Percentiles rank a stretch among this genome's conserved stretches.
phyloP scores from a whole-genome alignment of 2,888 invertebrate species.

The Laspeyria flexula region DNA sequence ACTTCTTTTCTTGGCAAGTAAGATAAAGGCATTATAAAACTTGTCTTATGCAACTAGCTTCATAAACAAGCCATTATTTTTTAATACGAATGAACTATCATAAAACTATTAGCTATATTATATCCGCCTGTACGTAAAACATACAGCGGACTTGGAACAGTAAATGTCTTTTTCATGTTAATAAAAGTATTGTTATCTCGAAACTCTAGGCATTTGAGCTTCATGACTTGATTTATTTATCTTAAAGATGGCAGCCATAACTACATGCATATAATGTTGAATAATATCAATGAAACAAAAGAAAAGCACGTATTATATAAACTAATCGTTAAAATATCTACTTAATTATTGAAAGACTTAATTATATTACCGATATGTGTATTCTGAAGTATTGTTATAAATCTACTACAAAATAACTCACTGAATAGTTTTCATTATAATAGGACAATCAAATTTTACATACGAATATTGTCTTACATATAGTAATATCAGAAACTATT shows the following conservation, averaged over 20 bases:
- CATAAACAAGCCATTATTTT: too few relatives aligned
- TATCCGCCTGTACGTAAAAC: neutral
- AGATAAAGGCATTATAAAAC: too few relatives aligned
- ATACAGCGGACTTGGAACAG: neutral
- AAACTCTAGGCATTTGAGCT: conserved; percentile 10
- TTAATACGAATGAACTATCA: neutral
- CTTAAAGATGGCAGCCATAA: conserved; percentile 23
- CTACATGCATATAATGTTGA: conserved; percentile 26
- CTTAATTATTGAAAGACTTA: conserved; percentile 35
- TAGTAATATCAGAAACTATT: conserved; percentile 14
- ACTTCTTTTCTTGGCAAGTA: too few relatives aligned
- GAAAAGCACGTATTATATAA: conserved; percentile 34
- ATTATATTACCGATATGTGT: conserved; percentile 42
- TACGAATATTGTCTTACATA: conserved; percentile 11
- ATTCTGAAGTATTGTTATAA: conserved; percentile 37
- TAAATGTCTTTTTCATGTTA: conserved; percentile 1
- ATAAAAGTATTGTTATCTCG: conserved; percentile 8
- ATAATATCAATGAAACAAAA: conserved; percentile 30
- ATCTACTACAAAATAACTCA: conserved; percentile 33
- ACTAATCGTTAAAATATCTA: conserved; percentile 33
- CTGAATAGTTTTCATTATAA: conserved; percentile 29
- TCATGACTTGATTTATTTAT: conserved; percentile 12
- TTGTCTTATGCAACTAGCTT: too few relatives aligned
- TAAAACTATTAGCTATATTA: conserved; percentile 16
- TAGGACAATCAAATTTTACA: conserved; percentile 3